Evolutionary conservation across 2,113 vertebrate species (phyloP).

Genomic region (Podarcis raffonei): DNA sequence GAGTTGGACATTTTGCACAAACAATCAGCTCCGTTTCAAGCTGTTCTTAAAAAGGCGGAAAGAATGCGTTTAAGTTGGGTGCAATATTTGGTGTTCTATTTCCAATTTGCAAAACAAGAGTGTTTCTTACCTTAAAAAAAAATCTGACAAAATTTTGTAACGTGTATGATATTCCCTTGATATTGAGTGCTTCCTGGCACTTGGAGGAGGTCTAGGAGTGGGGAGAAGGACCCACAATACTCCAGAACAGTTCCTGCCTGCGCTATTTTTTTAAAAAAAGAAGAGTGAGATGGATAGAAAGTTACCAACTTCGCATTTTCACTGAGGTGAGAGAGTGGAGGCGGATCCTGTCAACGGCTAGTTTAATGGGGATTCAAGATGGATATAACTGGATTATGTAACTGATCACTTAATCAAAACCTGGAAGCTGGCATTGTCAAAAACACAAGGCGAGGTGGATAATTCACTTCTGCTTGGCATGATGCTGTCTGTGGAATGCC

Average conservation of each 20-base stretch:
- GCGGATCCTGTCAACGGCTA: not conserved
- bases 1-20: too few relatives aligned
- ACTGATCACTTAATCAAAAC: not conserved
- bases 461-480: fast-evolving
- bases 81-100: conserved; percentile 19
- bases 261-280: not conserved
- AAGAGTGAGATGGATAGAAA: not conserved
- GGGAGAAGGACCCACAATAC: not conserved
- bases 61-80: not conserved
- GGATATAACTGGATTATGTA: conserved; percentile 11
- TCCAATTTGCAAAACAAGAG: not conserved
- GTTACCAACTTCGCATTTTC: conserved; percentile 10
- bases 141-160: not conserved
- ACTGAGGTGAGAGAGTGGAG: not conserved
- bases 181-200: not conserved
- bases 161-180: not conserved
- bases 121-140: conserved; percentile 31
- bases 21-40: too few relatives aligned
- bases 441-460: not conserved
- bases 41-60: too few relatives aligned
- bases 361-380: not conserved
- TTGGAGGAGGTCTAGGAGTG: not conserved
- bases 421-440: not conserved
- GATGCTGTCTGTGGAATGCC: fast-evolving
- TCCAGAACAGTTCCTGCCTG: not conserved